Base-by-base conservation (phyloP, 2,888 invertebrate genomes). In the Yponomeuta plumbellus region DNA sequence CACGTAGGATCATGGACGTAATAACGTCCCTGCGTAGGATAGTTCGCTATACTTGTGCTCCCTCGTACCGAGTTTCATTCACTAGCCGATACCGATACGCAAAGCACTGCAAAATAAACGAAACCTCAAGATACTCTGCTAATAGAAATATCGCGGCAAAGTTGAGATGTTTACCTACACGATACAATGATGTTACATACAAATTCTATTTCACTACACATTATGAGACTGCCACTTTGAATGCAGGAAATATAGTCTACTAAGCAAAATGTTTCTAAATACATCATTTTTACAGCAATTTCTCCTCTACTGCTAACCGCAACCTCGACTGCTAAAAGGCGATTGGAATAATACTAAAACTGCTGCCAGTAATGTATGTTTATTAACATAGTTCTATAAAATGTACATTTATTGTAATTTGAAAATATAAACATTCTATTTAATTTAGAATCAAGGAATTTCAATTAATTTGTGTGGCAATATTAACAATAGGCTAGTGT, bases 351-450 rank as follows among this genome's bases (percentile, higher is more conserved):
- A 80, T 75, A 78, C 70, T 59, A 61, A 67, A 70, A 71, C 69
- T 76, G 79, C 80, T 86, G 86, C 83, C 81, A 79, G 84, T 86
- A 85, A 86, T 88, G 84, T 80, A 85, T 83, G 85, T 91, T 91
- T 91, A 90, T 88, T 91, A 89, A 89, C 89, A 90, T 86, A 86
- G 78, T 82, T 83, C 81, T 88, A 88, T 88, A 88, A 39, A 61
- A 61, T 61, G 64, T 88, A 90, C 88, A 89, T 84, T 88, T 79
- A 88, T 88, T 84, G 83, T 85, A 84, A 84, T 86, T 89, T 85
- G 77, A 87, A 84, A 87, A 87, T 89, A 87, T 83, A 86, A 88
- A 89, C 82, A 84, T 84, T 85, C 84, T 77, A 83, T 79, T 77
- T 84, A 85, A 83, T 79, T 77, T 84, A 85, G 84, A 86, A 84